Evolutionary conservation across 2,888 invertebrate genomes (phyloP).

Genomic region (Ectemnius continuus): DNA sequence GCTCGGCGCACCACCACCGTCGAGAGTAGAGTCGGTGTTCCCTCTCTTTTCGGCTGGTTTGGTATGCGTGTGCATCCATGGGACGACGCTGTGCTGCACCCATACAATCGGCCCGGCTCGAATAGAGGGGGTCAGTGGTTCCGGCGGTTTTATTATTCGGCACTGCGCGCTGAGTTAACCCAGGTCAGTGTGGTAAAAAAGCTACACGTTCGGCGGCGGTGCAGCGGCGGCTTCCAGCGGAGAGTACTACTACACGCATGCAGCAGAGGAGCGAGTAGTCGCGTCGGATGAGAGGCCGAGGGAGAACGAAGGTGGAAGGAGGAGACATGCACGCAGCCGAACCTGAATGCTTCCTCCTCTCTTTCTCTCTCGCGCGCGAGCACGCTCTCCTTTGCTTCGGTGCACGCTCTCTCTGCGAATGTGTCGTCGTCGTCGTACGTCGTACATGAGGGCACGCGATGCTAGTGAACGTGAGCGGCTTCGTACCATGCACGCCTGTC

Average conservation of each 20-base stretch:
- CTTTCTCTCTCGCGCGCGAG: too few relatives aligned
- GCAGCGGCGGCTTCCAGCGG: conserved; percentile 41
- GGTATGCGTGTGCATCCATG: conserved; percentile 45
- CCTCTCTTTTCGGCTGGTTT: conserved; percentile 18
- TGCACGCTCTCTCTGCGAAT: too few relatives aligned
- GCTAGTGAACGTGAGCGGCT: conserved; percentile 38
- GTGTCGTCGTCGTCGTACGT: background rate
- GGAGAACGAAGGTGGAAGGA: conserved; percentile 25
- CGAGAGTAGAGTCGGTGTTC: background rate
- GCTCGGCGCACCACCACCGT: background rate
- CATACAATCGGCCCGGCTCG: background rate
- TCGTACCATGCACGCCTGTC: conserved; percentile 56
- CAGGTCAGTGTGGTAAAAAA: conserved; percentile 74
- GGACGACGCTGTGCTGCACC: conserved; percentile 20
- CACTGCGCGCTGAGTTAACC: conserved; percentile 73
- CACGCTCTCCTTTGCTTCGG: too few relatives aligned
- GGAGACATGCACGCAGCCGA: conserved; percentile 3
- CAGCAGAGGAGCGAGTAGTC: too few relatives aligned
- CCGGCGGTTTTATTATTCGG: conserved; percentile 74
- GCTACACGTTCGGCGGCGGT: conserved; percentile 54
- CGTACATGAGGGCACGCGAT: conserved; percentile 23
- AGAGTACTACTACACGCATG: background rate
- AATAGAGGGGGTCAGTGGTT: conserved; percentile 67
- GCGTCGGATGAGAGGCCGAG: too few relatives aligned
- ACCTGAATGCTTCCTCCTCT: conserved; percentile 4